Evolutionary conservation across 2,888 invertebrate species (phyloP).

Genomic region (Harmothoe impar): DNA sequence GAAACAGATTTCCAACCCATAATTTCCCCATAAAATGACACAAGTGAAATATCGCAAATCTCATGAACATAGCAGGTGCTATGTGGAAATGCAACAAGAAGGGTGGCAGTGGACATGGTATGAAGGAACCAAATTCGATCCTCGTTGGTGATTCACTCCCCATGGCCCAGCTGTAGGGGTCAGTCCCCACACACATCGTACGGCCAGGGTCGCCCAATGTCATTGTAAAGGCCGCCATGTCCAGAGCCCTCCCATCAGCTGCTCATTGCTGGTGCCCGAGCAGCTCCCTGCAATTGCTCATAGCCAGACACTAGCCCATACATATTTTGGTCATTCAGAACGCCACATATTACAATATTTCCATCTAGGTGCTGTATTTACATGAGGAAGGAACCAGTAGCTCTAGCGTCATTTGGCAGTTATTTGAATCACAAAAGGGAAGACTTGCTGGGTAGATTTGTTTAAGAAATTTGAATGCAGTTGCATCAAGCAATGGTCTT

Average conservation of each 20-base stretch:
- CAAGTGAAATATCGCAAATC: not conserved
- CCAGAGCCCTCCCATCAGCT: not conserved
- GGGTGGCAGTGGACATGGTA: not conserved
- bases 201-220: not conserved
- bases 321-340: too few relatives aligned
- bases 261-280: not conserved
- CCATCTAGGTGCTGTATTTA: too few relatives aligned
- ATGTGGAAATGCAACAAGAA: not conserved
- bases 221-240: not conserved
- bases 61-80: not conserved
- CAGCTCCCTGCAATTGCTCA: slow-evolving; percentile 16
- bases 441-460: too few relatives aligned
- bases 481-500: too few relatives aligned
- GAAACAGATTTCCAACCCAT: too few relatives aligned
- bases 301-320: not conserved
- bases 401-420: too few relatives aligned
- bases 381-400: too few relatives aligned
- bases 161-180: not conserved
- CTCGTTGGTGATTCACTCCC: not conserved
- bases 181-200: not conserved
- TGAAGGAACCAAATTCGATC: slow-evolving; percentile 29
- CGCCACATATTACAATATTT: too few relatives aligned
- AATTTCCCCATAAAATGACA: too few relatives aligned
- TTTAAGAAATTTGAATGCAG: too few relatives aligned
- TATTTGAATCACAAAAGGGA: too few relatives aligned